Evolutionary conservation across 2,797 vertebrate species (phyloP), one percentile per base, ranked within the genome.

Genomic region (Coregonus suidteri): DNA sequence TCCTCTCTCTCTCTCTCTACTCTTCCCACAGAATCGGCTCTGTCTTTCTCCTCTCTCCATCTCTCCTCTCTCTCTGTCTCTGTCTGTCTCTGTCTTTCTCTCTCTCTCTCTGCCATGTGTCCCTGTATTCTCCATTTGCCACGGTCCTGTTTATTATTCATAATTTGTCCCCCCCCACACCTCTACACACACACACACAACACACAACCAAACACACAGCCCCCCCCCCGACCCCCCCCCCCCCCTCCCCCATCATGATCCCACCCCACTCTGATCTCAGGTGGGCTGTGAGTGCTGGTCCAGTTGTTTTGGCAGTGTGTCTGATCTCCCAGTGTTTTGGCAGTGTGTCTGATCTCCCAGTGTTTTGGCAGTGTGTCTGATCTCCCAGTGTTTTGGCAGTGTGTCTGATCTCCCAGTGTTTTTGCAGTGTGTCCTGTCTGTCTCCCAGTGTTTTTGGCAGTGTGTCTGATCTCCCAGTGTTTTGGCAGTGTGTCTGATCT

Each of bases 1-100:
- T 9, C 54, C 90, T 86, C 81, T 88, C 85, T 86, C 87, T 76
- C 72, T 59, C 51, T 64, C 35, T 16, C 14, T n/a, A n/a, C n/a
- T n/a, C n/a, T n/a, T n/a, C n/a, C n/a, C n/a, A n/a, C n/a, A n/a
- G n/a, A n/a, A n/a, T n/a, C n/a, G n/a, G n/a, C n/a, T 54, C 0
- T 16, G 3, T 16, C 35, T 37, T 1, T 37, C 35, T 37, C 5
- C 20, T 37, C 0, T 37, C 37, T 6, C 35, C 7, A 0, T 41
- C 6, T 37, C 1, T 1, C 6, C 7, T 70, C n/a, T 41, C 6
- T 25, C 37, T 70, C 6, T 25, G 3, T 68, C 6, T 37, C 5
- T 37, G 4, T 41, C 37, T 41, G 1, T 41, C 18, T 18, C 37
- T 16, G 51, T 3, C 25, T 25, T 25, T 25, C 25, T 34, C 65